phyloP scores from a whole-genome alignment of 2,113 vertebrate genomes.

The Amblyopsis rosae region DNA sequence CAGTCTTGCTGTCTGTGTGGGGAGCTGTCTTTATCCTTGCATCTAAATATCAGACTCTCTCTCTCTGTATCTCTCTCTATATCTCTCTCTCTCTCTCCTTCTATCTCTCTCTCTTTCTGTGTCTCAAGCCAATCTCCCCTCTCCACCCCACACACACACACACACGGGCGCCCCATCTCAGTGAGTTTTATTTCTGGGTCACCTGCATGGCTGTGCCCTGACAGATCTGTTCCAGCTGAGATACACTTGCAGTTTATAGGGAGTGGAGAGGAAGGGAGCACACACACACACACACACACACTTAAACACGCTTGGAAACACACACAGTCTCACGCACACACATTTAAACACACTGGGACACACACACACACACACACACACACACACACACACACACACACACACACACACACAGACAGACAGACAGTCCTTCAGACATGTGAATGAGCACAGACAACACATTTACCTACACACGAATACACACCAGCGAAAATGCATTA shows the following conservation, averaged over 20 bases:
- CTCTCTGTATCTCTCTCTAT: conserved; percentile 6
- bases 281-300: conserved; percentile 8
- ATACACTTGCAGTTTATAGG: conserved; percentile 43
- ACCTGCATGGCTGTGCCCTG: conserved; percentile 59
- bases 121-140: too few species aligned
- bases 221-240: conserved; percentile 56
- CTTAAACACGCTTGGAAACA: background rate
- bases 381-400: background rate
- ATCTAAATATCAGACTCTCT: conserved; percentile 67
- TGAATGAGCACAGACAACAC: too few species aligned
- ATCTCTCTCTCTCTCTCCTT: too few species aligned
- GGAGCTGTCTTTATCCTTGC: conserved; percentile 57
- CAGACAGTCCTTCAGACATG: too few species aligned
- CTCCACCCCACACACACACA: background rate
- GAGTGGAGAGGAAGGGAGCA: background rate
- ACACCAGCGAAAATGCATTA: background rate
- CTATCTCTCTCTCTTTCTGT: too few species aligned
- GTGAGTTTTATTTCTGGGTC: conserved; percentile 66
- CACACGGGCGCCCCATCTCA: conserved; percentile 37
- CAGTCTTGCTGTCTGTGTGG: conserved; percentile 34
- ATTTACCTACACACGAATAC: too few species aligned
- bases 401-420: too few species aligned
- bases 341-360: background rate
- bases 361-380: background rate
- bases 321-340: too few species aligned